Conservation (phyloP, 2,113 vertebrate genomes). For the Clarias gariepinus region DNA sequence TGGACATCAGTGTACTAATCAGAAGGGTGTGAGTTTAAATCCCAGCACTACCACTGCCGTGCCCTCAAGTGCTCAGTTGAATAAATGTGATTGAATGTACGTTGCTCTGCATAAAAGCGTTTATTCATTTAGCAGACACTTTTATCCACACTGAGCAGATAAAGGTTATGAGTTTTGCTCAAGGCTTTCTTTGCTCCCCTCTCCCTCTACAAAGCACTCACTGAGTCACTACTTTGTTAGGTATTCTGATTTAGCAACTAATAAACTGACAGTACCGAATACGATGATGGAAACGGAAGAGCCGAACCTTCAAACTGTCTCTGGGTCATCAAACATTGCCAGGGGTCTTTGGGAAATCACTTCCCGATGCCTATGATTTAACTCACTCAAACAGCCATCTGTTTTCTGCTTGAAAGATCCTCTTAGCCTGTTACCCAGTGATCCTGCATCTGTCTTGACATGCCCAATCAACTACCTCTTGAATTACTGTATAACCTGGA, state of each 20-base stretch:
- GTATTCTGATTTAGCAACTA: background rate
- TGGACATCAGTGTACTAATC: too few species aligned
- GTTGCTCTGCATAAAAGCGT: background rate
- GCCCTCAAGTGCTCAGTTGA: too few species aligned
- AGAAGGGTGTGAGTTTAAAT: too few species aligned
- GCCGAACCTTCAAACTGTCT: background rate
- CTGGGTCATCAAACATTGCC: conserved; percentile 10
- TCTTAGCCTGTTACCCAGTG: conserved; percentile 4
- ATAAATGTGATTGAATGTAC: too few species aligned
- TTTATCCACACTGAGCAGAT: background rate
- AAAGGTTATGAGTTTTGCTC: background rate
- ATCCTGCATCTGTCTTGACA: background rate
- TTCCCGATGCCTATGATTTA: background rate
- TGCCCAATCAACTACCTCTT: background rate
- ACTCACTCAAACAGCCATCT: conserved; percentile 16
- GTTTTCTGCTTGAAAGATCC: conserved; percentile 9
- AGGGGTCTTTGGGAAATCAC: background rate
- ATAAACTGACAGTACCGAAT: background rate
- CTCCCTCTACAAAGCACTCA: background rate
- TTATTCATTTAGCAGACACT: background rate
- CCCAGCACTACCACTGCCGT: too few species aligned
- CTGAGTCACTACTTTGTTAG: background rate
- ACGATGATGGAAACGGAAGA: background rate
- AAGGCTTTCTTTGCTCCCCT: background rate
- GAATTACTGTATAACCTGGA: background rate